These are phyloP conservation scores for Aethes cnicana DNA, from an alignment of 2,888 invertebrate genomes.

Conservation along the genomic window DNA sequence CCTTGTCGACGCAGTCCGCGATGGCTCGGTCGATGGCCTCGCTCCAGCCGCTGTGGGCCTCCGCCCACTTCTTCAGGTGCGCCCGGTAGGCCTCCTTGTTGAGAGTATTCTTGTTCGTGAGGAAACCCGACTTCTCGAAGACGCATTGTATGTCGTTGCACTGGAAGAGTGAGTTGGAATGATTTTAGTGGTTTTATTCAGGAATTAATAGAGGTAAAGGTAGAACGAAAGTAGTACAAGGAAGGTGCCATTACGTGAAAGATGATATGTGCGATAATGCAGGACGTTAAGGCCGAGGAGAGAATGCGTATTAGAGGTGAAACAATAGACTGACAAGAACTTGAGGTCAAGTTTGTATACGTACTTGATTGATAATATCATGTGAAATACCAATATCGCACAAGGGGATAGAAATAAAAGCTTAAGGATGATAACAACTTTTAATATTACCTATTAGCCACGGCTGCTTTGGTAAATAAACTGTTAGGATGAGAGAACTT, in stretches of 20 bases:
- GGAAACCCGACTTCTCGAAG: conserved; percentile 71
- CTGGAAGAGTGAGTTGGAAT: conserved; percentile 42
- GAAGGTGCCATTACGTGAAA: too few species aligned
- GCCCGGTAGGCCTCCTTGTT: conserved; percentile 63
- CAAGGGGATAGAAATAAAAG: neutral
- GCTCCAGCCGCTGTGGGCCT: conserved; percentile 58
- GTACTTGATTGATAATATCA: neutral
- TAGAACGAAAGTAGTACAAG: too few species aligned
- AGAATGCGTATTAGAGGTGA: too few species aligned
- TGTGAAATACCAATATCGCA: neutral
- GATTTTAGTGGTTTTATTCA: neutral
- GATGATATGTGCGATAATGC: too few species aligned
- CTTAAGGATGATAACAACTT: too few species aligned
- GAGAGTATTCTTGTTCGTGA: conserved; percentile 55
- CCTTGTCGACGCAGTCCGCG: conserved; percentile 64
- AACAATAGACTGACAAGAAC: too few species aligned
- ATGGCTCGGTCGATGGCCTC: conserved; percentile 62
- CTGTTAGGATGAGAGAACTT: conserved; percentile 39
- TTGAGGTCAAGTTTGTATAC: too few species aligned
- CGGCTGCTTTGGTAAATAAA: neutral
- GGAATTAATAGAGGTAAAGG: neutral
- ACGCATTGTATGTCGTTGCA: conserved; percentile 71
- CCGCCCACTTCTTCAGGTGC: conserved; percentile 61
- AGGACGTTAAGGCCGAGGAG: too few species aligned
- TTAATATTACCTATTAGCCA: neutral